phyloP scores from a whole-genome alignment of 1,140 invertebrate genomes.

The Harpegnathos saltator region DNA sequence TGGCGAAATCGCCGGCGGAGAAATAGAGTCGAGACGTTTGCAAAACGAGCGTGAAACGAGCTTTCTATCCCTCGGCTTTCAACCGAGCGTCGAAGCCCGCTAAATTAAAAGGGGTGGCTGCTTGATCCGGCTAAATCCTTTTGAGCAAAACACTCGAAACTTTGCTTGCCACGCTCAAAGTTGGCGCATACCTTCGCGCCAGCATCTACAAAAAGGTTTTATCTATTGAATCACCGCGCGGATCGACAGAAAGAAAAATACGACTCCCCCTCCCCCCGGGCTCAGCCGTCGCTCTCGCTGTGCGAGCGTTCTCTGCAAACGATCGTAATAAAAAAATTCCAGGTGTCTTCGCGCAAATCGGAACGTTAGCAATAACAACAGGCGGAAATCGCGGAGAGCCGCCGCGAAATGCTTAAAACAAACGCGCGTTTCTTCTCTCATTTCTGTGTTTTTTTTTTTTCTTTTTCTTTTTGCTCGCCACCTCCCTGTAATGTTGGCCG shows the following conservation, averaged over 20 bases:
- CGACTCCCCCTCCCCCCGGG: neutral
- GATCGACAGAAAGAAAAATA: conserved; percentile 43
- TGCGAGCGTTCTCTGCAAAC: neutral
- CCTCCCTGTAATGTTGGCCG: too few species aligned
- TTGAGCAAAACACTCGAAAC: conserved; percentile 74
- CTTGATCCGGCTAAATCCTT: conserved; percentile 73
- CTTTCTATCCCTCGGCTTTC: conserved; percentile 59
- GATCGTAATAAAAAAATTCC: neutral
- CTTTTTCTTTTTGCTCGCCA: too few species aligned
- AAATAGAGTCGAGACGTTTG: conserved; percentile 54
- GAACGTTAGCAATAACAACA: neutral
- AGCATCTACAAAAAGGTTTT: conserved; percentile 55
- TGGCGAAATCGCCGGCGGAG: conserved; percentile 31
- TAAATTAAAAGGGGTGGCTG: conserved; percentile 69
- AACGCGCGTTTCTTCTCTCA: too few species aligned
- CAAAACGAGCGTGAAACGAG: conserved; percentile 51
- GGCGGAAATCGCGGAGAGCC: neutral
- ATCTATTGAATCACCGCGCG: conserved; percentile 52
- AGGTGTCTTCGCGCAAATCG: conserved; percentile 19
- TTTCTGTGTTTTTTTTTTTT: too few species aligned
- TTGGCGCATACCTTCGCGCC: conserved; percentile 60
- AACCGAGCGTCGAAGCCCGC: conserved; percentile 63
- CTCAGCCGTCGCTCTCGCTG: neutral
- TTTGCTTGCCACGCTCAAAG: conserved; percentile 62
- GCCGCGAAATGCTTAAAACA: neutral